Percentiles rank a stretch among this genome's conserved stretches.
These are phyloP conservation scores for Lasiurus borealis DNA, from an alignment of 2,113 vertebrate species.

Conservation along the genomic window DNA sequence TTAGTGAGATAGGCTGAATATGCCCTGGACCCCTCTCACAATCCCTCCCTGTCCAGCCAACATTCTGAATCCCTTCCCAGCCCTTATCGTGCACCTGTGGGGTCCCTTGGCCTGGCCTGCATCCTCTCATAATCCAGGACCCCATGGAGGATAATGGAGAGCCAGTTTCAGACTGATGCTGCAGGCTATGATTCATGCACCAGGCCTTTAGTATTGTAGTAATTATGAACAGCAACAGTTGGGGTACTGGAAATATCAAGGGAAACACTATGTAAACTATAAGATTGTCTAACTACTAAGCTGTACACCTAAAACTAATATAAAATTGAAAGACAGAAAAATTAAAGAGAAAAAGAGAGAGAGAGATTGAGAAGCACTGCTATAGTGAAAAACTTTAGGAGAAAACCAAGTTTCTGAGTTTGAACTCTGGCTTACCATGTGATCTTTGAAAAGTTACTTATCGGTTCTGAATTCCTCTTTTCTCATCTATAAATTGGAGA, in stretches of 20 bases:
- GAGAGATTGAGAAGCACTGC: not conserved
- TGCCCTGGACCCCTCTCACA: too few relatives aligned
- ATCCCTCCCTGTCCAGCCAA: too few relatives aligned
- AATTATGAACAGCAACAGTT: not conserved
- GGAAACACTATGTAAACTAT: not conserved
- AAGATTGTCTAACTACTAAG: not conserved
- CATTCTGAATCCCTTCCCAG: too few relatives aligned
- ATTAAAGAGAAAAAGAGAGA: too few relatives aligned
- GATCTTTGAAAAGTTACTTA: not conserved
- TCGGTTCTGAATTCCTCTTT: conserved; percentile 14
- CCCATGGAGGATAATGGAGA: too few relatives aligned
- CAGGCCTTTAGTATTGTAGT: not conserved
- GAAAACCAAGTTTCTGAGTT: not conserved
- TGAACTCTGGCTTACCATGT: not conserved
- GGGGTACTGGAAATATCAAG: not conserved
- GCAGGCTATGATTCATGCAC: too few relatives aligned
- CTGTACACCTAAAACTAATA: not conserved
- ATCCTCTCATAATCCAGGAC: too few relatives aligned
- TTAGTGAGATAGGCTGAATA: too few relatives aligned
- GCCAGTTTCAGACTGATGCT: too few relatives aligned
- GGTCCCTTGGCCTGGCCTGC: too few relatives aligned
- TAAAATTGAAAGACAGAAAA: not conserved
- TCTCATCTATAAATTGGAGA: conserved; percentile 11
- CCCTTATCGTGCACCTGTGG: too few relatives aligned
- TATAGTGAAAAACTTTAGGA: not conserved